These are phyloP conservation scores for Lagocephalus sceleratus DNA, from an alignment of 2,797 vertebrate genomes.

Conservation along the genomic window DNA sequence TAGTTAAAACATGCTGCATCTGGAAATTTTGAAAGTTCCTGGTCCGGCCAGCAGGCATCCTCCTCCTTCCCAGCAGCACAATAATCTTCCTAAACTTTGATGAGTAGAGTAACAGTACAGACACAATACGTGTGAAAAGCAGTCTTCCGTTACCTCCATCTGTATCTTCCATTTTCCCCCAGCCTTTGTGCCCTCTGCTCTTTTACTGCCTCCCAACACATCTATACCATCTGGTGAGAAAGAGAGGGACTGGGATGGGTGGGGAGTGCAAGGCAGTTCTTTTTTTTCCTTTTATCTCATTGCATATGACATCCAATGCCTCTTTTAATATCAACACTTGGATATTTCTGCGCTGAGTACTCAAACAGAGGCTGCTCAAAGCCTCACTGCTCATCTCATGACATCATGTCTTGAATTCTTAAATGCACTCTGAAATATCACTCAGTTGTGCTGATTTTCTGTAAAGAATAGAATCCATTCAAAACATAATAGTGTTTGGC, in stretches of 20 bases:
- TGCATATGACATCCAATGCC: constrained; percentile 41
- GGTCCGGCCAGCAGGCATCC: too few relatives aligned
- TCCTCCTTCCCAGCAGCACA: too few relatives aligned
- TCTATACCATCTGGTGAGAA: constrained; percentile 51
- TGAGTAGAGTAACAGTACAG: too few relatives aligned
- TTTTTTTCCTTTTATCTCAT: constrained; percentile 48
- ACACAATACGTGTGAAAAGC: too few relatives aligned
- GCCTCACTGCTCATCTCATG: constrained; percentile 11
- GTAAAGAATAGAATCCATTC: constrained; percentile 12
- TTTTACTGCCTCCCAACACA: constrained; percentile 36
- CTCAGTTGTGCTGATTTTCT: constrained; percentile 11
- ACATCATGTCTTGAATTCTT: constrained; percentile 38
- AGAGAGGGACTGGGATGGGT: constrained; percentile 34
- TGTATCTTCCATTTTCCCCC: constrained; percentile 26
- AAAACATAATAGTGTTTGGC: not conserved
- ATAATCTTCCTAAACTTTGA: too few relatives aligned
- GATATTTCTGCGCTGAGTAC: constrained; percentile 43
- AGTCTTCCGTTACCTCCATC: too few relatives aligned
- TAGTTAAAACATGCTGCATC: too few relatives aligned
- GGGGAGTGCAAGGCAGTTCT: constrained; percentile 40
- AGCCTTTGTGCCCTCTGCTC: constrained; percentile 24
- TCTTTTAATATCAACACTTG: constrained; percentile 58
- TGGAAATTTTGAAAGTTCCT: too few relatives aligned
- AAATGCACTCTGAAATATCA: constrained; percentile 33
- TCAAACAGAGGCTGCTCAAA: constrained; percentile 33